These are phyloP conservation scores for Actinernus sp. DNA, from an alignment of 92 coral and sea anemone species.

Conservation along the genomic window DNA sequence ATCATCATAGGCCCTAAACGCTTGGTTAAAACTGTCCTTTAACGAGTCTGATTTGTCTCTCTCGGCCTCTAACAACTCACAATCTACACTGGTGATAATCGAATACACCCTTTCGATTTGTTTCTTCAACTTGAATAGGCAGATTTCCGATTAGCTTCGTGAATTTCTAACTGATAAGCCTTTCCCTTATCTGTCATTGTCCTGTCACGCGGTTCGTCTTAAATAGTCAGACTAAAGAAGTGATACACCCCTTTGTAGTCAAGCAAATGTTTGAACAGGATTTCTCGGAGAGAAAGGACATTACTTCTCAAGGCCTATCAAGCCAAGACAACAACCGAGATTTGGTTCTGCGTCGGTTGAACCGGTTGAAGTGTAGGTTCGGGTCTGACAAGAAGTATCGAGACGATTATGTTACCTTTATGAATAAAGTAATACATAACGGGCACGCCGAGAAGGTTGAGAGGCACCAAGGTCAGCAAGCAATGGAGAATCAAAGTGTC, in stretches of 20 bases:
- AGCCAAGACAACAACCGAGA: slow-evolving; percentile 54
- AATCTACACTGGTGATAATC: too few species aligned
- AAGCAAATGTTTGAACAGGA: too few species aligned
- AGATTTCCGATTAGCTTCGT: too few species aligned
- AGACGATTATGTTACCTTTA: slow-evolving; percentile 52
- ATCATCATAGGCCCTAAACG: slow-evolving; percentile 13
- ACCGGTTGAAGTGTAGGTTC: slow-evolving; percentile 43
- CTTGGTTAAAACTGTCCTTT: slow-evolving; percentile 25
- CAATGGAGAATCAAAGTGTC: neutral
- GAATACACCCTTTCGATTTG: too few species aligned
- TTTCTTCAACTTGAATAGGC: too few species aligned
- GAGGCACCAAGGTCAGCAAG: too few species aligned
- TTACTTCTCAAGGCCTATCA: slow-evolving; percentile 21
- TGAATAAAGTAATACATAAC: slow-evolving; percentile 44
- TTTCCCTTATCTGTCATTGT: too few species aligned
- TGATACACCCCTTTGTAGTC: too few species aligned
- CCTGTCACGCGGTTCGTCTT: too few species aligned
- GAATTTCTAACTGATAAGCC: too few species aligned
- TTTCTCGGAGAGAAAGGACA: slow-evolving; percentile 37
- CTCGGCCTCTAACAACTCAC: slow-evolving; percentile 31
- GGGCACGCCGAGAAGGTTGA: slow-evolving; percentile 47
- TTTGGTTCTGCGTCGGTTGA: slow-evolving; percentile 31
- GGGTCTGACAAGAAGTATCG: slow-evolving; percentile 24
- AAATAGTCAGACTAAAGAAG: too few species aligned
- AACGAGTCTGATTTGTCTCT: slow-evolving; percentile 20